A percentile compares a stretch with the other conserved stretches of the same genome.
These are phyloP conservation scores for Desmodus rotundus DNA, from an alignment of 2,113 vertebrate species.

Conservation along the genomic window DNA sequence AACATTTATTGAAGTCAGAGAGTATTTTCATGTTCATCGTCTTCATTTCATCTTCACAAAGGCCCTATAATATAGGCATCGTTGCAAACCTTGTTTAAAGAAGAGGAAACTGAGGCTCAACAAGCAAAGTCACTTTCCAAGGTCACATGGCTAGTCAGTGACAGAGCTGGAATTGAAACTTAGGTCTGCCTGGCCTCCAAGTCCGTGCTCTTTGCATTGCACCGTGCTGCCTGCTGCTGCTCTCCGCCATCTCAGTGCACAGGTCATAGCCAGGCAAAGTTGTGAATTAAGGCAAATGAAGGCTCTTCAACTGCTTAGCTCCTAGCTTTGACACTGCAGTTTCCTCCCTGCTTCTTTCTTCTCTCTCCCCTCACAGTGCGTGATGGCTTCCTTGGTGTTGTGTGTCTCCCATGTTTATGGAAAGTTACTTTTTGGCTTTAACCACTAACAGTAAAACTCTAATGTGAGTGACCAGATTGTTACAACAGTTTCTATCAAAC, in stretches of 20 bases:
- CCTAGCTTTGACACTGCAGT: conserved; percentile 11
- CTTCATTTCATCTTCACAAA: conserved; percentile 42
- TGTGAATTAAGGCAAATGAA: conserved; percentile 1
- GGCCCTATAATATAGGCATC: neutral
- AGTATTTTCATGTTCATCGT: conserved; percentile 34
- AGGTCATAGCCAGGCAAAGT: neutral
- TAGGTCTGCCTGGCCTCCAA: neutral
- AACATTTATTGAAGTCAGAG: conserved; percentile 35
- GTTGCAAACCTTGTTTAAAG: conserved; percentile 23
- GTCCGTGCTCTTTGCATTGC: neutral
- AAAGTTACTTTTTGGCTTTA: conserved; percentile 44
- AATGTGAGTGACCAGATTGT: conserved; percentile 40
- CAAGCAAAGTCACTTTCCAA: neutral
- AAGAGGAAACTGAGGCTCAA: conserved; percentile 40
- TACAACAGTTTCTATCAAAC: conserved; percentile 18
- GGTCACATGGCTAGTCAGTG: neutral
- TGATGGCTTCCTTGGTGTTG: conserved; percentile 53
- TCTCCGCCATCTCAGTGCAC: neutral
- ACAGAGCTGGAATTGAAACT: neutral
- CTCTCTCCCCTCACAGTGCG: conserved; percentile 23
- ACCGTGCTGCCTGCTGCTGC: neutral
- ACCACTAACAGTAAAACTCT: neutral
- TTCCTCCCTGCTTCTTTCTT: conserved; percentile 24
- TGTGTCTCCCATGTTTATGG: conserved; percentile 46
- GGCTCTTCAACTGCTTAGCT: neutral